These are phyloP conservation scores for Labeo calbasu DNA, from an alignment of 2,797 vertebrate genomes.

Conservation along the genomic window DNA sequence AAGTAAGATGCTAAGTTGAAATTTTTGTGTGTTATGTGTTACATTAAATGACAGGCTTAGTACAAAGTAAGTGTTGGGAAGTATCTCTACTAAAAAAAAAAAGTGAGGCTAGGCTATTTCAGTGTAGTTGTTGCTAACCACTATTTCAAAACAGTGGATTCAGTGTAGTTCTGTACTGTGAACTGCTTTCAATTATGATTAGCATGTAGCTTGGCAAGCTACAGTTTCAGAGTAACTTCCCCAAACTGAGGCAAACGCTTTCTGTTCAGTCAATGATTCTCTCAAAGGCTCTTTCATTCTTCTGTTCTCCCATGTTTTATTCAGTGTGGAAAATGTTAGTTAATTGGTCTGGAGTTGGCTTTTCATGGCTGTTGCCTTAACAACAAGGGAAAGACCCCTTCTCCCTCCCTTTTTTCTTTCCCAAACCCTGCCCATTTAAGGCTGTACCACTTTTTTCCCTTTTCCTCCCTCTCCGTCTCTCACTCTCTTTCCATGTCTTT, in stretches of 20 bases:
- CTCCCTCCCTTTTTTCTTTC: conserved; percentile 64
- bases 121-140: neutral
- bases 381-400: conserved; percentile 62
- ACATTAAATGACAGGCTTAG: neutral
- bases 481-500: conserved; percentile 21
- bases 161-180: neutral
- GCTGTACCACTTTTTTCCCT: conserved; percentile 71
- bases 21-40: neutral
- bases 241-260: conserved; percentile 17
- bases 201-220: conserved; percentile 25
- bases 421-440: conserved; percentile 79
- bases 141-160: conserved; percentile 1
- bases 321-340: conserved; percentile 70
- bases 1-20: conserved; percentile 5
- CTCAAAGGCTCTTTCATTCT: conserved; percentile 42
- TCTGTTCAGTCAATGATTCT: conserved; percentile 39
- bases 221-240: neutral
- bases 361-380: conserved; percentile 69
- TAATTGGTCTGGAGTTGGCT: conserved; percentile 68
- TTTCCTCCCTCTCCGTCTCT: conserved; percentile 40
- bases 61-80: neutral
- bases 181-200: conserved; percentile 30
- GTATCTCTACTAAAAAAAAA: neutral
- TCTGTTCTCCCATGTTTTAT: conserved; percentile 61
- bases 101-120: neutral